Evolutionary conservation across 2,888 invertebrate species (phyloP).

Genomic region (Chaetoderma sp.): DNA sequence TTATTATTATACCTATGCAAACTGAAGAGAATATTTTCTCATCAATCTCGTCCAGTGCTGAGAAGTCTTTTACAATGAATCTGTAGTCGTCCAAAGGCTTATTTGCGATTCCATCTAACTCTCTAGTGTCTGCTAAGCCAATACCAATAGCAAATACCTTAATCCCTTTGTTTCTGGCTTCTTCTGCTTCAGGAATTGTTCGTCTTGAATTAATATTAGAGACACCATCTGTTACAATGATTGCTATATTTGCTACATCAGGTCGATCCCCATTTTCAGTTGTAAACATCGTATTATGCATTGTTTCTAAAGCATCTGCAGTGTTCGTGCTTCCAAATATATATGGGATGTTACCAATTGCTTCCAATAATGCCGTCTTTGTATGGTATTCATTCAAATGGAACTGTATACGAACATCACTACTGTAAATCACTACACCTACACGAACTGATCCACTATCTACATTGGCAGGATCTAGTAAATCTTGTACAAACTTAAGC

Average conservation of each 20-base stretch:
- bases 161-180: conserved; percentile 42
- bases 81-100: conserved; percentile 39
- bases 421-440: conserved; percentile 57
- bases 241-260: conserved; percentile 52
- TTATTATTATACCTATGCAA: conserved; percentile 22
- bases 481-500: conserved; percentile 46
- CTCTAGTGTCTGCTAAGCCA: conserved; percentile 40
- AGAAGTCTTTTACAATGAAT: conserved; percentile 41
- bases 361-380: conserved; percentile 46
- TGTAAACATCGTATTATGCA: conserved; percentile 53
- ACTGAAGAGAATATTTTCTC: conserved; percentile 23
- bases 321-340: conserved; percentile 61
- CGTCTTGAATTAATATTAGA: conserved; percentile 57
- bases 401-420: conserved; percentile 53
- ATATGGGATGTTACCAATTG: conserved; percentile 54
- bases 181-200: conserved; percentile 51
- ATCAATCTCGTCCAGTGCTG: conserved; percentile 31
- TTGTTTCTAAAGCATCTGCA: conserved; percentile 51
- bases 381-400: conserved; percentile 49
- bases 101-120: conserved; percentile 48
- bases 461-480: conserved; percentile 47
- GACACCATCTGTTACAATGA: conserved; percentile 62
- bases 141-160: conserved; percentile 54
- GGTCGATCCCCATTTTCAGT: conserved; percentile 55
- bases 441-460: conserved; percentile 52